These are phyloP conservation scores for Encarsia formosa DNA, from an alignment of 2,888 invertebrate genomes.

Conservation along the genomic window DNA sequence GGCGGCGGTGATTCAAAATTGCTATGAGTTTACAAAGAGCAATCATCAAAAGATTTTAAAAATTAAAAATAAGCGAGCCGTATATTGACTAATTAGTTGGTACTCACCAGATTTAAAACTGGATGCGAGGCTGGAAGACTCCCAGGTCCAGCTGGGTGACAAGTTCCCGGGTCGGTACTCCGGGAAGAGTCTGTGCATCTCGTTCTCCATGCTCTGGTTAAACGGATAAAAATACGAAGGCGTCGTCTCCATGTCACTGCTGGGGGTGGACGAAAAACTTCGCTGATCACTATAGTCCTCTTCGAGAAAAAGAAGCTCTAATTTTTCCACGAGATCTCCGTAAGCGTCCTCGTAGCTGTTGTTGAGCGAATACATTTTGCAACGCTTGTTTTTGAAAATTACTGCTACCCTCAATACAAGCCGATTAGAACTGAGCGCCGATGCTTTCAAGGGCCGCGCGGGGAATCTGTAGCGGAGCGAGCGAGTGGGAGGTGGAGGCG, in stretches of 20 bases:
- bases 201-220: constrained; percentile 43
- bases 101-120: neutral
- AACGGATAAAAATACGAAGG: constrained; percentile 38
- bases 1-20: neutral
- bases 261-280: too few relatives aligned
- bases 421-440: too few relatives aligned
- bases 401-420: too few relatives aligned
- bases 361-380: too few relatives aligned
- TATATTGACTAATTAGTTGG: neutral
- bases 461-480: too few relatives aligned
- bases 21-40: neutral
- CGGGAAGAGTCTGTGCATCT: constrained; percentile 39
- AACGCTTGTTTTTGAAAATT: too few relatives aligned
- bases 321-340: too few relatives aligned
- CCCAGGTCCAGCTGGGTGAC: neutral
- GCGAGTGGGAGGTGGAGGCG: too few relatives aligned
- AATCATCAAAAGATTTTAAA: neutral
- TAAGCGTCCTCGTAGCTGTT: too few relatives aligned
- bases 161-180: constrained; percentile 1
- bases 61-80: neutral
- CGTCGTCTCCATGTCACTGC: neutral
- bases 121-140: neutral
- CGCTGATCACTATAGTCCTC: too few relatives aligned
- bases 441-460: too few relatives aligned
- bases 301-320: too few relatives aligned